A percentile compares a stretch with the other conserved stretches of the same genome.
phyloP scores from a whole-genome alignment of 2,113 vertebrate genomes.

The Pelodiscus sinensis region DNA sequence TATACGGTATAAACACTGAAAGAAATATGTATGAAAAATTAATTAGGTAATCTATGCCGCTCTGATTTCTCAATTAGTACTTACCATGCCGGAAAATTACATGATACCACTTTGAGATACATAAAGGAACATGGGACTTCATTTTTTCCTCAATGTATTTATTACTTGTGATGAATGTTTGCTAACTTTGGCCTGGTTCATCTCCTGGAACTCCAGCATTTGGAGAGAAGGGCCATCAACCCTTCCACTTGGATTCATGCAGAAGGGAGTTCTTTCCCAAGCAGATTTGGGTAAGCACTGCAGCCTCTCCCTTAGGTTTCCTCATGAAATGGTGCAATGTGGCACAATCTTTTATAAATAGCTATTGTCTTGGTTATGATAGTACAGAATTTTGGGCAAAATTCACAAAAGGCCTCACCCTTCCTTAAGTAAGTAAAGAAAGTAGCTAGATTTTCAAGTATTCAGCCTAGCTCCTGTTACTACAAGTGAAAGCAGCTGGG shows the following conservation, averaged over 20 bases:
- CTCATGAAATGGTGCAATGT: not conserved
- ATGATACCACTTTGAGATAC: conserved; percentile 71
- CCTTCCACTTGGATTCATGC: not conserved
- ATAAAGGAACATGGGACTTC: conserved; percentile 64
- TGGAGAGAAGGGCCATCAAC: not conserved
- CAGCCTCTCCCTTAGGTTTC: not conserved
- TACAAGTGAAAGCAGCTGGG: not conserved
- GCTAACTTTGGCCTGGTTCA: conserved; percentile 54
- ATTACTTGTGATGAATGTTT: conserved; percentile 66
- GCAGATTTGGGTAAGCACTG: not conserved
- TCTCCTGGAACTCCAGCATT: conserved; percentile 29
- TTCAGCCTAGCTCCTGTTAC: not conserved
- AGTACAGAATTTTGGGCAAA: not conserved
- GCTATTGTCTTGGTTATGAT: not conserved
- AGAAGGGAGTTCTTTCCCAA: not conserved
- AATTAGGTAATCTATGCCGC: conserved; percentile 75
- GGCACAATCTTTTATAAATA: not conserved
- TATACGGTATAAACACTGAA: conserved; percentile 70
- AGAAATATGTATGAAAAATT: conserved; percentile 74
- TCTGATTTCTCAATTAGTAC: conserved; percentile 77
- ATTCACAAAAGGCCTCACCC: not conserved
- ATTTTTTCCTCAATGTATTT: conserved; percentile 59
- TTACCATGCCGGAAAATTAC: conserved; percentile 73
- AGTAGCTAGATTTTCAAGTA: not conserved
- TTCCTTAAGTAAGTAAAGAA: not conserved